Percentiles rank a stretch among this genome's conserved stretches.
Conservation (phyloP, 2,888 invertebrate species). For the Eristalis tenax region DNA sequence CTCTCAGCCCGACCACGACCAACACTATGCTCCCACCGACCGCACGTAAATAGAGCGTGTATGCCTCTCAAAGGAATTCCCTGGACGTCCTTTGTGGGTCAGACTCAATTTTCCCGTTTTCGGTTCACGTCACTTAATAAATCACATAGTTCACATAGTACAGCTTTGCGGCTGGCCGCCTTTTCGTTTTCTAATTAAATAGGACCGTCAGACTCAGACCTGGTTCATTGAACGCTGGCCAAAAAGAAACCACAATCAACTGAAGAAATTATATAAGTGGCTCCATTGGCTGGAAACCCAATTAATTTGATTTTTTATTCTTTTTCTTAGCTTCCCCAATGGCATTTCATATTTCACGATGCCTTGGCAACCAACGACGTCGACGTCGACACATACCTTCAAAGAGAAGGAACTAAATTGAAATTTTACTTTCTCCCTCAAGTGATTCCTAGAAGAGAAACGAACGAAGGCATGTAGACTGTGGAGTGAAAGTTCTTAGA, state of each 20-base stretch:
- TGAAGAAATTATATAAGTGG: constrained; percentile 10
- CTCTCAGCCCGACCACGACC: too few species aligned
- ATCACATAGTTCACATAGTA: neutral
- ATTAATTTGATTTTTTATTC: neutral
- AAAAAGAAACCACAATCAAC: neutral
- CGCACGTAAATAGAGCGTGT: neutral
- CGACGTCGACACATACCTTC: neutral
- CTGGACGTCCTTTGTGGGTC: neutral
- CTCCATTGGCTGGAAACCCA: constrained; percentile 1
- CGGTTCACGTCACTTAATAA: neutral
- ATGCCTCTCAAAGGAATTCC: neutral
- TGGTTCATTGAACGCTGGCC: neutral
- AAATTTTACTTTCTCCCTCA: constrained; percentile 4
- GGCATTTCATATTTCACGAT: neutral
- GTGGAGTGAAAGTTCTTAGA: neutral
- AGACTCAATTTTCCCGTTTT: neutral
- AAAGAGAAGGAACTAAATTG: neutral
- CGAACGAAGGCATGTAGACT: neutral
- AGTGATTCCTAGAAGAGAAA: neutral
- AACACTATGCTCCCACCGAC: neutral
- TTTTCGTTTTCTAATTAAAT: neutral
- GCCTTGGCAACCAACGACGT: neutral
- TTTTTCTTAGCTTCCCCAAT: neutral
- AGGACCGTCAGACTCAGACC: neutral
- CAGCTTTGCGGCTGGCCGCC: neutral